Evolutionary conservation across 2,797 vertebrate genomes (phyloP).

Genomic region (Martes flavigula): DNA sequence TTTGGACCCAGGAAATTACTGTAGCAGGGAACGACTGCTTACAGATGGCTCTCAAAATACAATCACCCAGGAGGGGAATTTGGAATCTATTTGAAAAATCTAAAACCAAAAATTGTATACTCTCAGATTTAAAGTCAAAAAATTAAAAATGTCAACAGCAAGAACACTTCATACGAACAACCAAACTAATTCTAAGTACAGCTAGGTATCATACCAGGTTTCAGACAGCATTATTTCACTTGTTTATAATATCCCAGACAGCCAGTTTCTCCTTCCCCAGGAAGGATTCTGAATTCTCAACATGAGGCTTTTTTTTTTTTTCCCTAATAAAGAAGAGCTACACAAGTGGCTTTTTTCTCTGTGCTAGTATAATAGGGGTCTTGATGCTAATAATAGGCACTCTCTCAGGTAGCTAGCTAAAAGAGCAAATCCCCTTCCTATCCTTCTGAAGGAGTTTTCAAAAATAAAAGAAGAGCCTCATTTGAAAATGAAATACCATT

Average conservation of each 20-base stretch:
- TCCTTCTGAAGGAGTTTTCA: background rate
- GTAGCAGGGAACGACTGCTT: background rate
- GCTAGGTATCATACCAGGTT: background rate
- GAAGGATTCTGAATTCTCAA: conserved; percentile 22
- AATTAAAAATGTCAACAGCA: background rate
- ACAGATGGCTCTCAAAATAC: background rate
- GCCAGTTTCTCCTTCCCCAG: background rate
- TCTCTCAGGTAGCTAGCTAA: background rate
- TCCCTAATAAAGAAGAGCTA: background rate
- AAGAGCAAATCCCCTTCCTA: background rate
- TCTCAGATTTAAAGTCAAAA: background rate
- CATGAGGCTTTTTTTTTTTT: background rate
- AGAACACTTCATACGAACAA: background rate
- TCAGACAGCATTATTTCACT: background rate
- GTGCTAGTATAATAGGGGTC: background rate
- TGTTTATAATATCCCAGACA: background rate
- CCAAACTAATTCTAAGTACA: background rate
- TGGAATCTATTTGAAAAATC: background rate
- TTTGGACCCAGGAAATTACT: background rate
- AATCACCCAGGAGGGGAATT: background rate
- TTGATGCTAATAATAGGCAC: background rate
- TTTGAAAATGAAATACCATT: background rate
- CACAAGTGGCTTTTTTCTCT: background rate
- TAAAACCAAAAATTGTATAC: background rate
- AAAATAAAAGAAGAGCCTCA: background rate